Evolutionary conservation across 2,797 vertebrate genomes (phyloP), one percentile per base, ranked within the genome.

Genomic region (Alectoris magna): DNA sequence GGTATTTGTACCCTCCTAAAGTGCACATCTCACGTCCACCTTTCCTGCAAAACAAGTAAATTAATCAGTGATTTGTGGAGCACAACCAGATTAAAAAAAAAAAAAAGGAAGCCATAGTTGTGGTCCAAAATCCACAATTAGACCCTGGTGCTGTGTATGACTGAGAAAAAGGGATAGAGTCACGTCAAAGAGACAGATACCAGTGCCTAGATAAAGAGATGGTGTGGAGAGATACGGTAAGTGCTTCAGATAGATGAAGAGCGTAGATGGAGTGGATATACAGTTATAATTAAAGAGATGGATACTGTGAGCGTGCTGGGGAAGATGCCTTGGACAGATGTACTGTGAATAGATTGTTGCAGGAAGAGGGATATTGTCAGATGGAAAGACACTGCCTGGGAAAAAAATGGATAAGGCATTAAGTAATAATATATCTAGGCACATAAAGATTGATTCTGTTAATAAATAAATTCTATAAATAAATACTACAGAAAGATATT

Each of bases 381-480:
- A 87, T 26, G 88, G 90, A 93, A 74, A 77, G 67, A 76, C 55
- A 73, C 48, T 87, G 60, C 67, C 86, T 88, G 62, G 43, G 80
- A 91, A 73, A 91, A 68, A 96, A 94, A 96, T 77, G 80, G 62
- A 63, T 77, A 87, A 93, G 70, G 88, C 83, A 92, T 77, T 58
- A 62, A 92, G 82, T 82, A 90, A 70, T 66, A 63, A 46, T 87
- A 79, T 62, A 79, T 76, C 85, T 69, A 86, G 85, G 74, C 74
- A 70, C 12, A 31, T 80, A 70, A 72, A 86, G 90, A 96, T 88
- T 77, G 72, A 97, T 92, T 69, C 81, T 76, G 49, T n/a, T 63
- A 92, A 96, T 96, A 95, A 96, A 96, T 94, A 93, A 90, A 90
- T 87, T 87, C 93, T 90, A 91, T 96, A 96, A 97, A 96, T 97